phyloP scores from a whole-genome alignment of 2,888 invertebrate species.

The Litoditis marina region DNA sequence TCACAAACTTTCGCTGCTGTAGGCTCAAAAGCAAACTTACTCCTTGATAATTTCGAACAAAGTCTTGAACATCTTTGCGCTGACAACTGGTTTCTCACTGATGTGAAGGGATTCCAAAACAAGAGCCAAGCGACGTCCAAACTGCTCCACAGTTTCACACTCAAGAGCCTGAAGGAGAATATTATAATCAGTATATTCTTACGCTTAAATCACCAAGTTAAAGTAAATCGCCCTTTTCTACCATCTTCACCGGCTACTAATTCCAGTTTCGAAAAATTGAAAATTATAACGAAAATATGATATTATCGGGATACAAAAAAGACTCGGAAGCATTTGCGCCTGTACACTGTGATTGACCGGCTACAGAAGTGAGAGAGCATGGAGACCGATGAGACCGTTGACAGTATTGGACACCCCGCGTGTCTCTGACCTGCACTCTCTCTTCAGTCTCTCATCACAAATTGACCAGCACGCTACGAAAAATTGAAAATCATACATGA shows the following conservation, averaged over 20 bases:
- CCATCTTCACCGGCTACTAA: conserved; percentile 11
- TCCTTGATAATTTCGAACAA: conserved; percentile 46
- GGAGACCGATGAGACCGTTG: no score
- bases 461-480: no score
- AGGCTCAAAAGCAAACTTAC: conserved; percentile 21
- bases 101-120: conserved; percentile 42
- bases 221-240: background rate
- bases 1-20: background rate
- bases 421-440: no score
- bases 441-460: no score
- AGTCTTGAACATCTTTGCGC: conserved; percentile 27
- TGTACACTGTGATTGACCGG: no score
- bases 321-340: no score
- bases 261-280: no score
- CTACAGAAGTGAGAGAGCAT: no score
- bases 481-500: no score
- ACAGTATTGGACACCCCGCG: no score
- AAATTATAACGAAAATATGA: conserved; percentile 12
- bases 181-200: no score
- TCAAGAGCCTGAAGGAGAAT: conserved; percentile 14
- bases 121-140: conserved; percentile 27
- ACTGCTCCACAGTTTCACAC: conserved; percentile 18
- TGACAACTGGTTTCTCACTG: conserved; percentile 18
- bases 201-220: no score
- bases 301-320: background rate